phyloP scores from a whole-genome alignment of 2,113 vertebrate species.

The Prietella phreatophila region DNA sequence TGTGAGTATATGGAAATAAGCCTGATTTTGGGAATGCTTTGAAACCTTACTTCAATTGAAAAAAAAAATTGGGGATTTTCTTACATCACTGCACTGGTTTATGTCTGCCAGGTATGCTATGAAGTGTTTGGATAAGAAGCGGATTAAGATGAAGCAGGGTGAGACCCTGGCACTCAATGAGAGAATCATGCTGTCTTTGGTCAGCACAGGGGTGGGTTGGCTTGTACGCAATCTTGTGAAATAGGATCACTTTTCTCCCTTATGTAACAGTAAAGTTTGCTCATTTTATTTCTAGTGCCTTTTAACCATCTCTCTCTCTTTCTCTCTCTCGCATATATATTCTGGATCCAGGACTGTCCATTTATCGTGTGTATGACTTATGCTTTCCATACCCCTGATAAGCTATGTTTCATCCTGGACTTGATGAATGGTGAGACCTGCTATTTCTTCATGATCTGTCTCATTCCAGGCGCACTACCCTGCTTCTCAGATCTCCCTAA shows the following conservation, averaged over 20 bases:
- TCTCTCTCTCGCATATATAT: not conserved
- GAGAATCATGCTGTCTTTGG: conserved; percentile 96
- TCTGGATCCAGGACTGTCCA: conserved; percentile 84
- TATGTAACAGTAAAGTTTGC: not conserved
- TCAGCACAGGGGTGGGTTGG: conserved; percentile 93
- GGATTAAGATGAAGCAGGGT: conserved; percentile 99
- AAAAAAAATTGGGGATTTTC: not conserved
- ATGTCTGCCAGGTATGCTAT: conserved; percentile 87
- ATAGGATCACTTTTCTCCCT: not conserved
- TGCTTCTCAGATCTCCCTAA: conserved; percentile 7
- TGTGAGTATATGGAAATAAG: conserved; percentile 75
- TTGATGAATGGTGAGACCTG: conserved; percentile 90
- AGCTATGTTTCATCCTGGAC: conserved; percentile 97
- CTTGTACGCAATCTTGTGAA: not conserved
- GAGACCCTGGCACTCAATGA: conserved; percentile 96
- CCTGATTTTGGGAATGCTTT: not conserved
- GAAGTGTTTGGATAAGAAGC: conserved; percentile 99
- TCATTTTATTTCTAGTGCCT: not conserved
- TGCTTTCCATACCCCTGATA: conserved; percentile 97
- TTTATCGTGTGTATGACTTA: conserved; percentile 99
- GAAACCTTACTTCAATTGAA: not conserved
- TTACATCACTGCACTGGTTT: not conserved
- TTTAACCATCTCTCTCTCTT: not conserved
- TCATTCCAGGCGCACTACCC: not conserved
- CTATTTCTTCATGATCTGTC: not conserved